A percentile compares a stretch with the other conserved stretches of the same genome.
phyloP scores from a whole-genome alignment of 2,888 invertebrate genomes.

The Erpobdella octoculata region DNA sequence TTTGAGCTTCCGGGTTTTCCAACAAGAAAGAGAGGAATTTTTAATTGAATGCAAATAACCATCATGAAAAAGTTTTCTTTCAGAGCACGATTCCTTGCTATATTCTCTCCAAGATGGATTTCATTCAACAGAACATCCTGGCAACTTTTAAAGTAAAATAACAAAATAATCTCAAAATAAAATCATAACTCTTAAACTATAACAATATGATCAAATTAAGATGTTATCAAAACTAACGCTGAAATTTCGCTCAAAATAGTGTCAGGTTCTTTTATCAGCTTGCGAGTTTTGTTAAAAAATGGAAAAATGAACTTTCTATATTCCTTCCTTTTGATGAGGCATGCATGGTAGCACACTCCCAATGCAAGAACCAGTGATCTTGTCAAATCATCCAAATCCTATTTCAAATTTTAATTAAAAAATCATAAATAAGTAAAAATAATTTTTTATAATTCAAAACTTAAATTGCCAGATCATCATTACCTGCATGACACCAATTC shows the following conservation, averaged over 20 bases:
- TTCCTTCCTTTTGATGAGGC: conserved; percentile 38
- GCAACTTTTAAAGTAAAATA: conserved; percentile 38
- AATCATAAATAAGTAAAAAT: background rate
- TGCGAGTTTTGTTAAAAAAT: conserved; percentile 33
- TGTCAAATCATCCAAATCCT: background rate
- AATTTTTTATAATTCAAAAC: background rate
- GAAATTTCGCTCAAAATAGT: conserved; percentile 36
- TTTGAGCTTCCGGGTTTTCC: conserved; percentile 51
- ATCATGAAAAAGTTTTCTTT: conserved; percentile 51
- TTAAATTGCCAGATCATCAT: background rate
- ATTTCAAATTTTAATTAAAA: background rate
- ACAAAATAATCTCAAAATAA: too few relatives aligned
- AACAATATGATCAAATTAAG: background rate
- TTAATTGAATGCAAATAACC: conserved; percentile 49
- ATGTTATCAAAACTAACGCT: background rate
- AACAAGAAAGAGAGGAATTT: conserved; percentile 49
- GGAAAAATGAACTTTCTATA: conserved; percentile 39
- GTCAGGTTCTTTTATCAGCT: conserved; percentile 15
- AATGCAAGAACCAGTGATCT: conserved; percentile 43
- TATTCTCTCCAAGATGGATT: conserved; percentile 42
- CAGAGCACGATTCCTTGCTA: conserved; percentile 46
- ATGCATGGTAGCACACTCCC: conserved; percentile 44
- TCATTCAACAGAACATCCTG: conserved; percentile 45
- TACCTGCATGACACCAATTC: background rate
- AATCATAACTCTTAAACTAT: too few relatives aligned